These are phyloP conservation scores for Passer montanus DNA, from an alignment of 2,113 vertebrate species.

Conservation along the genomic window DNA sequence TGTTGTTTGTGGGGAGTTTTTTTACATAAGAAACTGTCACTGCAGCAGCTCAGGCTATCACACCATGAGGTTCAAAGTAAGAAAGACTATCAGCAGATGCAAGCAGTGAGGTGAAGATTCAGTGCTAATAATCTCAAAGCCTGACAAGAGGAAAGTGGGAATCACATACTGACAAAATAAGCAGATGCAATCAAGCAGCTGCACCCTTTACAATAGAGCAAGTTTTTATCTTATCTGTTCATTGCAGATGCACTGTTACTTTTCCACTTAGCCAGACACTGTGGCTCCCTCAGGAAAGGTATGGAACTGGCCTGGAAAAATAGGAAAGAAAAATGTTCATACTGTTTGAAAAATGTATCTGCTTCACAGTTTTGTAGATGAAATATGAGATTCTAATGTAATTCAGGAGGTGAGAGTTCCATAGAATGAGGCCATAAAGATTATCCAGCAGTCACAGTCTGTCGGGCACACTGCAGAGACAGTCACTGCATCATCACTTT, in stretches of 20 bases:
- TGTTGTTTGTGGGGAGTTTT: neutral
- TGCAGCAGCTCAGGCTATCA: neutral
- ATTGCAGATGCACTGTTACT: conserved; percentile 11
- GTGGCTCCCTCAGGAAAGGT: neutral
- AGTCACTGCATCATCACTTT: neutral
- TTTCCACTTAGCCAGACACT: conserved; percentile 7
- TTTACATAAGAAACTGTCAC: neutral
- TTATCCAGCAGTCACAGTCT: neutral
- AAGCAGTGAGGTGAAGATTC: neutral
- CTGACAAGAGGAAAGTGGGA: conserved; percentile 1
- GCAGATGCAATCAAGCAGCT: conserved; percentile 37
- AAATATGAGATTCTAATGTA: conserved; percentile 8
- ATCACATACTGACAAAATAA: conserved; percentile 11
- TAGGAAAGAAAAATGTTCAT: neutral
- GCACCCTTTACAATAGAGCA: neutral
- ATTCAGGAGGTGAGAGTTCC: neutral
- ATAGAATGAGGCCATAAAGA: neutral
- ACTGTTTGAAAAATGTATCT: conserved; percentile 10
- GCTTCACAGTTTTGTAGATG: neutral
- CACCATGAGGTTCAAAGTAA: neutral
- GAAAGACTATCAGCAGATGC: neutral
- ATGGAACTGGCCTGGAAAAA: neutral
- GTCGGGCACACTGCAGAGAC: neutral
- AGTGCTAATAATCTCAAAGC: neutral
- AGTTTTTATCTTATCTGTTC: conserved; percentile 37